Evolutionary conservation across 2,888 invertebrate species (phyloP).

Genomic region (Agrotis ipsilon): DNA sequence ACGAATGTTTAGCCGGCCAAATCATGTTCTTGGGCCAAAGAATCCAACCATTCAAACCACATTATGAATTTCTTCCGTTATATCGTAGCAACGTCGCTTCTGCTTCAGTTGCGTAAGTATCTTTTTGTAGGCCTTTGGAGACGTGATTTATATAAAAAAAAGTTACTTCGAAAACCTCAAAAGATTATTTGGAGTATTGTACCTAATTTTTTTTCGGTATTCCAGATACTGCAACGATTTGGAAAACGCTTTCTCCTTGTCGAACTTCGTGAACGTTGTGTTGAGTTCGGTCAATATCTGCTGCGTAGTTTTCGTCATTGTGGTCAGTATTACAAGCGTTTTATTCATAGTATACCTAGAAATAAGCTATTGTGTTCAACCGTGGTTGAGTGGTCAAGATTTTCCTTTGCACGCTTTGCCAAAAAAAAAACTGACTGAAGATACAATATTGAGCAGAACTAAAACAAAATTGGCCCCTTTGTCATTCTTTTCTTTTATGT

Average conservation of each 20-base stretch:
- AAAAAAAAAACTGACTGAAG: background rate
- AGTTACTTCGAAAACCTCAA: slow-evolving; percentile 29
- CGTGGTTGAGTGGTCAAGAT: slow-evolving; percentile 5
- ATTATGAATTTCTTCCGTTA: slow-evolving; percentile 37
- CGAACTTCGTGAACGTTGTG: slow-evolving; percentile 84
- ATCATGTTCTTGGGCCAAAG: slow-evolving; percentile 44
- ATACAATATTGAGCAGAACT: background rate
- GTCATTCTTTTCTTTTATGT: too few species aligned
- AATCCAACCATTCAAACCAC: slow-evolving; percentile 45
- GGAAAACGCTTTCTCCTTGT: slow-evolving; percentile 84
- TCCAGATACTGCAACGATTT: slow-evolving; percentile 86
- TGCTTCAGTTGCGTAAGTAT: slow-evolving; percentile 43
- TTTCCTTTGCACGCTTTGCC: slow-evolving; percentile 7
- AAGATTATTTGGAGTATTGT: slow-evolving; percentile 40
- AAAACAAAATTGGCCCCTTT: background rate
- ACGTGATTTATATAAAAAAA: slow-evolving; percentile 61
- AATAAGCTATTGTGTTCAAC: slow-evolving; percentile 14
- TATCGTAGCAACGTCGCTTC: slow-evolving; percentile 15
- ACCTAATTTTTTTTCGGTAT: slow-evolving; percentile 54
- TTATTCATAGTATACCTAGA: slow-evolving; percentile 35
- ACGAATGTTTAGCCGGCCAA: slow-evolving; percentile 46
- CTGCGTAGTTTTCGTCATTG: slow-evolving; percentile 86
- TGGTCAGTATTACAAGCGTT: slow-evolving; percentile 75
- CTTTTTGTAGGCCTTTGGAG: slow-evolving; percentile 24
- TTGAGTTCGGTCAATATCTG: slow-evolving; percentile 87